phyloP scores from a whole-genome alignment of 2,113 vertebrate genomes.

The Athene cunicularia region DNA sequence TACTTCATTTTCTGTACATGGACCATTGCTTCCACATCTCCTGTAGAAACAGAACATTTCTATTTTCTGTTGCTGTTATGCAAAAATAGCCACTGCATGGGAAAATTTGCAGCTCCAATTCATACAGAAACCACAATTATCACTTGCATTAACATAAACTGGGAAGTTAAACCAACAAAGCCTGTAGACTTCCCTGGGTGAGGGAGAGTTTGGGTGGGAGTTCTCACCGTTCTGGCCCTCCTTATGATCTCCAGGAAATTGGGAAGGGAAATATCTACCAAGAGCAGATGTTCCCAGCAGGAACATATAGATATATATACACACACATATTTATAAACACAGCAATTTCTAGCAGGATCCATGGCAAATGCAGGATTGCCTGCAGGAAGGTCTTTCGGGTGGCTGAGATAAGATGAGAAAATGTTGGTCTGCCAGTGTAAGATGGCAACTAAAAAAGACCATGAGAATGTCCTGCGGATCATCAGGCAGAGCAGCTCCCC shows the following conservation, averaged over 20 bases:
- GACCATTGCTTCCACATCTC: background rate
- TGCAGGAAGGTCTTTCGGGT: background rate
- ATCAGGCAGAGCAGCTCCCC: background rate
- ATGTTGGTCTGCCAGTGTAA: background rate
- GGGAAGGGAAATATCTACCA: background rate
- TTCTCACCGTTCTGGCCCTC: constrained; percentile 9
- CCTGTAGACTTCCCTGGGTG: background rate
- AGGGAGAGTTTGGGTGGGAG: background rate
- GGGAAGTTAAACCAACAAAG: constrained; percentile 7
- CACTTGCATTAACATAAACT: background rate
- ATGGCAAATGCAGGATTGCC: background rate
- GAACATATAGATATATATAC: background rate
- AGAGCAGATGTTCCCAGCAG: constrained; percentile 46
- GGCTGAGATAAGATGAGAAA: background rate
- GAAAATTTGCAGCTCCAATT: background rate
- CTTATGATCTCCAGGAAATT: constrained; percentile 23
- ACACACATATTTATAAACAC: background rate
- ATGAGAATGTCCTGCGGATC: background rate
- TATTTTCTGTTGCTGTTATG: background rate
- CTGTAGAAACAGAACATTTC: background rate
- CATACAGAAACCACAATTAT: background rate
- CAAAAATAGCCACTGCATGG: background rate
- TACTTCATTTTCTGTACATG: background rate
- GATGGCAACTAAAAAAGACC: background rate
- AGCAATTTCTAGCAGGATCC: background rate